Percentiles rank a stretch among this genome's conserved stretches.
These are phyloP conservation scores for Conistra vaccinii DNA, from an alignment of 2,888 invertebrate genomes.

Conservation along the genomic window DNA sequence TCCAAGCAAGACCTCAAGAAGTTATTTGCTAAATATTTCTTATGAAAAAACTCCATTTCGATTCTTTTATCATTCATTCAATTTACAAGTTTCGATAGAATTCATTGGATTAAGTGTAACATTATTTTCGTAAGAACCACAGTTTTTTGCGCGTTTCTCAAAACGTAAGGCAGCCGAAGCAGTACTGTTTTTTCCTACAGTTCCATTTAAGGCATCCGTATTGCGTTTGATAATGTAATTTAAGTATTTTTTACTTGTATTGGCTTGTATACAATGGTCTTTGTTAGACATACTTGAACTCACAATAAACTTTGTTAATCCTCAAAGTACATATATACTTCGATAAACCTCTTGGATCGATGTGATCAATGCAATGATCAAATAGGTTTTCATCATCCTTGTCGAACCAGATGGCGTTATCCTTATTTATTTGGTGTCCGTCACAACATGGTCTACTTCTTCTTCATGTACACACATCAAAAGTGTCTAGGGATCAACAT, in stretches of 20 bases:
- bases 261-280: constrained; percentile 19
- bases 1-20: background rate
- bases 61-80: background rate
- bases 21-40: constrained; percentile 4
- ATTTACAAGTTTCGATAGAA: constrained; percentile 11
- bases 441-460: background rate
- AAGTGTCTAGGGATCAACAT: too few species aligned
- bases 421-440: background rate
- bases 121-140: constrained; percentile 32
- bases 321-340: background rate
- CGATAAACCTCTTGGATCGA: background rate
- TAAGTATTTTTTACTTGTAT: constrained; percentile 37
- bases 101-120: constrained; percentile 21
- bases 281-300: constrained; percentile 26
- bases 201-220: constrained; percentile 28
- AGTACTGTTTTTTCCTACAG: constrained; percentile 14
- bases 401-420: background rate
- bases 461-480: too few species aligned
- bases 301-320: constrained; percentile 29
- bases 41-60: background rate
- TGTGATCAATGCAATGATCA: background rate
- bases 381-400: background rate
- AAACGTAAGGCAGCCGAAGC: constrained; percentile 19
- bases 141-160: constrained; percentile 39
- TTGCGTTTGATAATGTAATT: constrained; percentile 38